Evolutionary conservation across 2,797 vertebrate genomes (phyloP).

Genomic region (Mycteria americana): DNA sequence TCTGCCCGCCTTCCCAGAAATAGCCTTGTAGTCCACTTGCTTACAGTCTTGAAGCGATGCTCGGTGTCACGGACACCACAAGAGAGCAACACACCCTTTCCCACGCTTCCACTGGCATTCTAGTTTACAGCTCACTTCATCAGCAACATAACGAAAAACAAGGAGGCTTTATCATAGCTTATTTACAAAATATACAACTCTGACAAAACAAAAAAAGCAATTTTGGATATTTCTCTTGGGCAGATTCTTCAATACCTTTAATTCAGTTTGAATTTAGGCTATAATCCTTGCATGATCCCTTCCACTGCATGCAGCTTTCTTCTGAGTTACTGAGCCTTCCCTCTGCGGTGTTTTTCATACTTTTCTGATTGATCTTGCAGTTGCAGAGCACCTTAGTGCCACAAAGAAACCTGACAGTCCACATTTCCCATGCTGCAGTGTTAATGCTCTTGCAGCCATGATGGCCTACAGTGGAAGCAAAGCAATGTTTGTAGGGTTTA

Average conservation of each 20-base stretch:
- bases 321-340: background rate
- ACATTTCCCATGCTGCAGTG: background rate
- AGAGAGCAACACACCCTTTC: background rate
- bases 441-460: background rate
- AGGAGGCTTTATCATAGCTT: background rate
- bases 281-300: background rate
- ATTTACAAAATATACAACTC: background rate
- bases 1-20: background rate
- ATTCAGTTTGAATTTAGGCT: background rate
- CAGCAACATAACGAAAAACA: background rate
- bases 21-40: background rate
- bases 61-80: background rate
- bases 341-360: background rate
- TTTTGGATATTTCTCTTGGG: background rate
- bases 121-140: background rate
- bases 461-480: background rate
- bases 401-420: background rate
- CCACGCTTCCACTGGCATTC: background rate
- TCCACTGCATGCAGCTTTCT: background rate
- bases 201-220: background rate
- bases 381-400: background rate
- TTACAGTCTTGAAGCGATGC: background rate
- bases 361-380: background rate
- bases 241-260: background rate
- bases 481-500: background rate